Base-by-base conservation (phyloP, 1,140 invertebrate genomes). In the Drosophila obscura region DNA sequence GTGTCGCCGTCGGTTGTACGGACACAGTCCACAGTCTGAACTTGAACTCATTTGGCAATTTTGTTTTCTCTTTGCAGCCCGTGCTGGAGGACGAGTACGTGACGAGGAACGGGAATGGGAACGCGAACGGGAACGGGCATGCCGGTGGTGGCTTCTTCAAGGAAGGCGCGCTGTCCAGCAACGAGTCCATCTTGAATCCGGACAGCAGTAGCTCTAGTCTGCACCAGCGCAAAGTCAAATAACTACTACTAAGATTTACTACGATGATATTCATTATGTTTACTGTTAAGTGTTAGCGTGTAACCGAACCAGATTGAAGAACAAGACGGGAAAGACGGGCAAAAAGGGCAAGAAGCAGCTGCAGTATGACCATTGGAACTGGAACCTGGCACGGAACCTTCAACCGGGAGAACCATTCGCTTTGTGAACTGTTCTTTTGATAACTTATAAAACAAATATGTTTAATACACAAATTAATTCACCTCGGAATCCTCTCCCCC, bases 191-290 rank as follows among this genome's bases (percentile, higher is more conserved):
- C 74, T 66, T 91, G 41, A 91, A 90, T 63, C 79, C 83, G 71
- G 90, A 91, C 77, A 91, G 88, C 84, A 91, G 90, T 91, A 91
- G 90, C 88, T 91, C 90, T 91, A 91, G 90, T 91, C 88, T 91
- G 77, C 90, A 91, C 63, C 90, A 91, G 79, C 88, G 90, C 76
- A 91, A 91, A 90, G 90, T 91, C 90, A 91, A 91, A 91, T 91
- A 91, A 91, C 78, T 90, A 80, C 76, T 83, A 83, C 76, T 82
- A 76, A 85, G 78, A 64, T 53, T 46, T 68, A 85, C 75, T 85
- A 79, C 83, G 75, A 87, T 88, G 83, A 87, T 89, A 88, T 89
- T 89, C 83, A 88, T 88, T 77, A 88, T 80, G 62, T 73, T 88
- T 73, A 80, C 72, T 83, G 75, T 82, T 87, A 88, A 85, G 83